A percentile compares a stretch with the other conserved stretches of the same genome.
Evolutionary conservation across 1,140 invertebrate species (phyloP).

Genomic region (Fopius arisanus): DNA sequence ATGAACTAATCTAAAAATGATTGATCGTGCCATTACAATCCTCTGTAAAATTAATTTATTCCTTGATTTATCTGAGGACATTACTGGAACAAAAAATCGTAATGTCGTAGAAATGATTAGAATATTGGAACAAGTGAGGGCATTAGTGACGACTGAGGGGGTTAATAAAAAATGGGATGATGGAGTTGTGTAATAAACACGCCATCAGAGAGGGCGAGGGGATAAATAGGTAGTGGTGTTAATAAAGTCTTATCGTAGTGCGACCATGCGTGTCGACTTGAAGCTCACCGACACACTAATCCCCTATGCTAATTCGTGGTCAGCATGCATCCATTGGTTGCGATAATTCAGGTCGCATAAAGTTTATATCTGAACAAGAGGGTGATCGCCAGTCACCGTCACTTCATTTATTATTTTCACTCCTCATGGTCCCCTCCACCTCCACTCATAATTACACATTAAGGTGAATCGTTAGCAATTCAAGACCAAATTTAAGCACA

Average conservation of each 20-base stretch:
- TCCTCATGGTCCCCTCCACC: background rate
- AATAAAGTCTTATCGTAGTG: conserved; percentile 59
- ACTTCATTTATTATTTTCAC: background rate
- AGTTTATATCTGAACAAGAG: background rate
- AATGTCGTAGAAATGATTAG: background rate
- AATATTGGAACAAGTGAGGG: background rate
- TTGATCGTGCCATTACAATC: no score
- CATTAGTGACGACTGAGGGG: background rate
- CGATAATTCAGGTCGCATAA: conserved; percentile 24
- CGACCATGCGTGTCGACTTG: conserved; percentile 57
- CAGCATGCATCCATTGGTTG: conserved; percentile 12
- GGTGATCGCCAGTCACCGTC: background rate
- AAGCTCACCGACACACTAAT: conserved; percentile 51
- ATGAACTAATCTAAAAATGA: no score
- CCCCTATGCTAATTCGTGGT: conserved; percentile 52
- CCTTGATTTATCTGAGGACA: no score
- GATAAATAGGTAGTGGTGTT: conserved; percentile 49
- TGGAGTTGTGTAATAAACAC: background rate
- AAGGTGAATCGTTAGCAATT: conserved; percentile 1
- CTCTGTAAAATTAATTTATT: no score
- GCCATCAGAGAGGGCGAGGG: conserved; percentile 16
- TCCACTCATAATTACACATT: background rate
- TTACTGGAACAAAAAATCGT: no score
- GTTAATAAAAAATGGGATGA: background rate
- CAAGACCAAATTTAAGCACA: background rate